Percentiles rank a stretch among this genome's conserved stretches.
Conservation (phyloP, 2,113 vertebrate species). For the Donacobius atricapilla region DNA sequence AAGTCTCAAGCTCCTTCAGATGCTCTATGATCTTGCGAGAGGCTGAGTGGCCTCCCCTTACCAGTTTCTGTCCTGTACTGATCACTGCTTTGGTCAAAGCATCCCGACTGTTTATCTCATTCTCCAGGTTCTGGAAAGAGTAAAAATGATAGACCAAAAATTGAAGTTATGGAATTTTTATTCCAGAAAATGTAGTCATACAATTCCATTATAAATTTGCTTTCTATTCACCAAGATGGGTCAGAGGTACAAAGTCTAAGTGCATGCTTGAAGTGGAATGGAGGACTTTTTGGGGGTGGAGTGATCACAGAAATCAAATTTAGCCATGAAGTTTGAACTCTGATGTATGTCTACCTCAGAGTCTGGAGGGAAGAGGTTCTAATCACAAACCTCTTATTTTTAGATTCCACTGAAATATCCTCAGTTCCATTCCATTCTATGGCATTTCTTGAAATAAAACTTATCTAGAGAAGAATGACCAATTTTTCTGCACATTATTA, state of each 20-base stretch:
- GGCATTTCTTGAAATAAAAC: not conserved
- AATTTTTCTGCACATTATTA: not conserved
- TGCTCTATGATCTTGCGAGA: conserved; percentile 73
- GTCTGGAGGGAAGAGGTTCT: not conserved
- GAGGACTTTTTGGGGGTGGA: not conserved
- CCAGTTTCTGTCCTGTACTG: conserved; percentile 79
- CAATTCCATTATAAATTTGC: not conserved
- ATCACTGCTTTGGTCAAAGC: conserved; percentile 78
- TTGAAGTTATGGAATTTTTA: not conserved
- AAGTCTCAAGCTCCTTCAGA: conserved; percentile 75
- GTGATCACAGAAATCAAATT: not conserved
- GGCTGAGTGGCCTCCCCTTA: conserved; percentile 77
- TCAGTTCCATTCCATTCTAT: not conserved
- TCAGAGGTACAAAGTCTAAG: not conserved
- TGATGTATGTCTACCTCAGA: not conserved
- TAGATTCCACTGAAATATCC: not conserved
- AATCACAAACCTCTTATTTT: not conserved
- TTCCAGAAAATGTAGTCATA: not conserved
- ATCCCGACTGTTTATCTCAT: conserved; percentile 78
- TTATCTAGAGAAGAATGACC: not conserved
- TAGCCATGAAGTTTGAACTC: not conserved
- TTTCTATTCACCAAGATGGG: not conserved
- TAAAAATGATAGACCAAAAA: not conserved
- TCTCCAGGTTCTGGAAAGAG: conserved; percentile 76
- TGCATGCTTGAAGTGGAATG: not conserved